Conservation (phyloP, 2,797 vertebrate genomes). For the Dermochelys coriacea region DNA sequence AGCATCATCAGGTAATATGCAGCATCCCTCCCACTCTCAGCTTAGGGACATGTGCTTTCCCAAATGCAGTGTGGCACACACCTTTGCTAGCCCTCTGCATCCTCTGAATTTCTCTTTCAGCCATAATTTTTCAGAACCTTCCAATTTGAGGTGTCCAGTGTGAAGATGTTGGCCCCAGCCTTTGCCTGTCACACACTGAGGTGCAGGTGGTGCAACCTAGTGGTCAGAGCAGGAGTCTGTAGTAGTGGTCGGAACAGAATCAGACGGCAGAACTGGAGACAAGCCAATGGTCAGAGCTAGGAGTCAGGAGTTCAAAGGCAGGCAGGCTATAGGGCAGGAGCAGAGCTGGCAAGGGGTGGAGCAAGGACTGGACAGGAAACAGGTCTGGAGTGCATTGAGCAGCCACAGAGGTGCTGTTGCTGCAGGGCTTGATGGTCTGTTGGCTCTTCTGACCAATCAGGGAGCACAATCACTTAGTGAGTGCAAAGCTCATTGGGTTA, state of each 20-base stretch:
- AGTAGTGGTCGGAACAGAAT: neutral
- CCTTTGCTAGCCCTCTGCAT: neutral
- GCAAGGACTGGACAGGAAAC: neutral
- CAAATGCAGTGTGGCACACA: neutral
- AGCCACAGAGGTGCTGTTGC: neutral
- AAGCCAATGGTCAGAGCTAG: neutral
- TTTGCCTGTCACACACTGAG: neutral
- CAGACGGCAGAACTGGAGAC: neutral
- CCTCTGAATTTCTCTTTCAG: neutral
- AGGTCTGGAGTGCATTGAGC: neutral
- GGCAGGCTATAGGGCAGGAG: neutral
- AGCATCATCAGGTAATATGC: neutral
- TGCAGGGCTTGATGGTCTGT: neutral
- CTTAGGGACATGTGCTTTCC: neutral
- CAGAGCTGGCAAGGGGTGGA: neutral
- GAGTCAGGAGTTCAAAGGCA: neutral
- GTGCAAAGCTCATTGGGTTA: neutral
- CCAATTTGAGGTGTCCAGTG: neutral
- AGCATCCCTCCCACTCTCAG: neutral
- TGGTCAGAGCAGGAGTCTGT: neutral
- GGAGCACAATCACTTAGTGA: neutral
- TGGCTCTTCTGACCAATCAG: neutral
- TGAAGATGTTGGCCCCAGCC: neutral
- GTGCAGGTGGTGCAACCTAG: neutral
- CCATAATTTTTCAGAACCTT: neutral